Evolutionary conservation across 1,140 invertebrate species (phyloP), one percentile per base, ranked within the genome.

Genomic region (Drosophila punjabiensis): DNA sequence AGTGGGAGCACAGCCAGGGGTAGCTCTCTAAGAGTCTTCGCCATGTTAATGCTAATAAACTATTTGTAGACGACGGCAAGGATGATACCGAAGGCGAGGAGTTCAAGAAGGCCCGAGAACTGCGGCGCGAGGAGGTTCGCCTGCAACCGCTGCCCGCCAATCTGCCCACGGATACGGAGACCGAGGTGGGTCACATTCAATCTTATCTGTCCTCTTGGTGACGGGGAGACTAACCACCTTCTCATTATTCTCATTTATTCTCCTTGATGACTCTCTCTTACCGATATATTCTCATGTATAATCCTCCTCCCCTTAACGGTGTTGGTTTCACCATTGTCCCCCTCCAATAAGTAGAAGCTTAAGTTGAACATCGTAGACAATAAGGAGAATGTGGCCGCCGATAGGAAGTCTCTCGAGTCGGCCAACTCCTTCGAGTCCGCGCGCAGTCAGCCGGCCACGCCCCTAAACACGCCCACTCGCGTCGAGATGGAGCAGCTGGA

Each of bases 81-180:
- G 96, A 96, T 13, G 95, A 96, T 24, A 96, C 96, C 2, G 96
- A 96, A 93, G 96, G 96, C 10, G 96, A 97, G 93, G 96, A 96
- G 58, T 94, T 95, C 16, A 94, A 95, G 35, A 95, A 94, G 45
- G 94, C 95, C 4, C 93, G 96, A 5, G 96, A 96, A 81, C 89
- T 96, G 37, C 93, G 96, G 16, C 95, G 95, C 75, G 94, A 95
- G 90, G 96, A 96, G 93, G 95, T 96, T 16, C 95, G 95, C 77
- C 93, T 96, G 39, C 94, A 96, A 90, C 95, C 95, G 52, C 94
- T 95, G 52, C 93, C 94, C 14, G 93, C 94, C 16, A 94, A 94
- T 64, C 94, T 94, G 41, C 94, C 95, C 78, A 95, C 96, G 50
- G 96, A 96, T 69, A 96, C 96, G 14, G 96, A 97, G 93, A 97